Evolutionary conservation across 2,113 vertebrate genomes (phyloP), one percentile per base, ranked within the genome.

Genomic region (Sphaerodactylus townsendi): DNA sequence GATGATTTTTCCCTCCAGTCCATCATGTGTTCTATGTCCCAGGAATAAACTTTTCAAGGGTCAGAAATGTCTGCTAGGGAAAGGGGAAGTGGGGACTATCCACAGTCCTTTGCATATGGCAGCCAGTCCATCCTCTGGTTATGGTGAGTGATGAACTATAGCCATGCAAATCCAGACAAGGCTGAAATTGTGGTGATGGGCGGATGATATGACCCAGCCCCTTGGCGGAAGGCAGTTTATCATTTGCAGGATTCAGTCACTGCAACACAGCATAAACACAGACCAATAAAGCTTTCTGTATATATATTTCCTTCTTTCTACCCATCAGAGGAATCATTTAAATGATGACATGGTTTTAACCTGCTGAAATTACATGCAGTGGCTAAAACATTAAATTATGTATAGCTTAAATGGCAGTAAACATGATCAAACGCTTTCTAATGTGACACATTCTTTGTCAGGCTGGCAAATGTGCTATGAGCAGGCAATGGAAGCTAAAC

Each of bases 371-470:
- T 44, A 41, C 64, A 83, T 83, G 33, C 53, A 82, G 44, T 82
- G 69, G 56, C 46, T 83, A 77, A 77, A 77, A 83, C 64, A 48
- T 77, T 77, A 83, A 83, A 83, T 68, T 83, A 76, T 69, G 64
- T 69, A 68, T 77, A 83, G 82, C 82, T 76, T 76, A 53, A 83
- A 66, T 77, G 73, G 73, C 82, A 83, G 82, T 69, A 83, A 77
- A 83, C 82, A 68, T 56, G 81, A 75, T 83, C 81, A 83, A 83
- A 83, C 71, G 50, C 71, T 68, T 69, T 35, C 64, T 56, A 69
- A 77, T 48, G 68, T 77, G 73, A 39, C 82, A 68, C 41, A 68
- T 68, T 21, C 48, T 56, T 39, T 83, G 62, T 76, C 15, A 4
- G 25, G 44, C 48, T 41, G 25, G 62, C 73, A 39, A 33, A 37